Evolutionary conservation across 2,113 vertebrate genomes (phyloP).

Genomic region (Equus quagga): DNA sequence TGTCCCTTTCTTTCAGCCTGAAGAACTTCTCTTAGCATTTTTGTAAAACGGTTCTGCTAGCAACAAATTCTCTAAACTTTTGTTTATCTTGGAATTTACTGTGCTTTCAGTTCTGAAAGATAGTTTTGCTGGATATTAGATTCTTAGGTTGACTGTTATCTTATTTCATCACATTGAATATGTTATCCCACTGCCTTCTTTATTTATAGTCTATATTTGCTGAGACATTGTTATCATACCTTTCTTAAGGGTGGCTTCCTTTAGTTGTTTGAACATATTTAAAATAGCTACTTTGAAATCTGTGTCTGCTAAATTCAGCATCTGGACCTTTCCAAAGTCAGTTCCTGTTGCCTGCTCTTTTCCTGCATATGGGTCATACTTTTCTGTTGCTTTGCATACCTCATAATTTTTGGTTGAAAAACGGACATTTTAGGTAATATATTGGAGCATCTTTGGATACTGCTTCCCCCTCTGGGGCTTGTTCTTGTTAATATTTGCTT

Average conservation of each 20-base stretch:
- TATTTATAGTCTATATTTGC: neutral
- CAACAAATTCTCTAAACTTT: neutral
- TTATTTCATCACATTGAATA: constrained; percentile 34
- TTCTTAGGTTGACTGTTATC: neutral
- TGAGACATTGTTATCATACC: neutral
- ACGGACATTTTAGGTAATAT: constrained; percentile 1
- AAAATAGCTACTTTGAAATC: constrained; percentile 49
- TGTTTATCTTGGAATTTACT: constrained; percentile 16
- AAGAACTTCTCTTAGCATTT: constrained; percentile 9
- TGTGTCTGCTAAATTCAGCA: constrained; percentile 21
- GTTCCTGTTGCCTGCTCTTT: neutral
- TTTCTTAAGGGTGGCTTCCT: neutral
- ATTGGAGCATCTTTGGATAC: constrained; percentile 35
- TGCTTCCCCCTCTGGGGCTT: neutral
- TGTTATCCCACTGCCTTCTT: neutral
- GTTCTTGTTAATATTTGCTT: constrained; percentile 3
- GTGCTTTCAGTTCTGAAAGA: neutral
- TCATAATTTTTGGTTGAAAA: constrained; percentile 16
- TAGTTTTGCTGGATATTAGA: neutral
- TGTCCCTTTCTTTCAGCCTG: neutral
- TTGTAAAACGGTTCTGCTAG: constrained; percentile 8
- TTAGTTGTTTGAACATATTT: constrained; percentile 34
- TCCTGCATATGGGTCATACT: neutral
- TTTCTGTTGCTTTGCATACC: neutral
- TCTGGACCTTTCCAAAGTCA: constrained; percentile 6